Percentiles rank a stretch among this genome's conserved stretches.
Conservation (phyloP, 2,113 vertebrate species). For the Hylia prasina region DNA sequence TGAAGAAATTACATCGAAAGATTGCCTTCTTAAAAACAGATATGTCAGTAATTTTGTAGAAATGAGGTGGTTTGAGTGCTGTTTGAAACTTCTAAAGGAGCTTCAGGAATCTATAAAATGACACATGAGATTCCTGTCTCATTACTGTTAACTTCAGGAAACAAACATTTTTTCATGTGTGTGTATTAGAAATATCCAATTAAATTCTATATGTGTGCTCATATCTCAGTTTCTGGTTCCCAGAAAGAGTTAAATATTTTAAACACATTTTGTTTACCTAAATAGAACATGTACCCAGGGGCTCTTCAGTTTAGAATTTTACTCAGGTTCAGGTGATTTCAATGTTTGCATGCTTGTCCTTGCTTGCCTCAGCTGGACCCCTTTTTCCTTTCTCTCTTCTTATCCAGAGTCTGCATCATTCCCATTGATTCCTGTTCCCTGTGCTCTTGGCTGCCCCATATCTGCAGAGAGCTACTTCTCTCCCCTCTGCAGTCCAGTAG, state of each 20-base stretch:
- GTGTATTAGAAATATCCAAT: not conserved
- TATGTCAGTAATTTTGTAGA: slow-evolving; percentile 36
- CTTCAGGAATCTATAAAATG: not conserved
- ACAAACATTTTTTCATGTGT: not conserved
- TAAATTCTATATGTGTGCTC: not conserved
- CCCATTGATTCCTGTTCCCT: not conserved
- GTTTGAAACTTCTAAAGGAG: slow-evolving; percentile 16
- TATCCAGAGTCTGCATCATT: not conserved
- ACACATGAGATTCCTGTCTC: not conserved
- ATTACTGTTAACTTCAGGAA: not conserved
- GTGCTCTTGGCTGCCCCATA: not conserved
- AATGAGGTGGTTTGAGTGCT: not conserved
- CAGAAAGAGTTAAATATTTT: not conserved
- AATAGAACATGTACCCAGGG: not conserved
- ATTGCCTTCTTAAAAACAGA: slow-evolving; percentile 35
- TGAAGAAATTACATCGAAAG: slow-evolving; percentile 13
- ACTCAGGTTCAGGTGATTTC: not conserved
- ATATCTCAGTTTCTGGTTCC: not conserved
- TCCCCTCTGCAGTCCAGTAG: not conserved
- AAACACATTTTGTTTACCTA: not conserved
- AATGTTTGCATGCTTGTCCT: rapidly evolving
- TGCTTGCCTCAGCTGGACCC: not conserved
- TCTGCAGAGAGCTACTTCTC: not conserved
- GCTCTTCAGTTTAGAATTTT: not conserved
- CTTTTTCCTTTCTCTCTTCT: not conserved